A percentile compares a stretch with the other conserved stretches of the same genome.
Evolutionary conservation across 2,888 invertebrate species (phyloP).

Genomic region (Ochropacha duplaris): DNA sequence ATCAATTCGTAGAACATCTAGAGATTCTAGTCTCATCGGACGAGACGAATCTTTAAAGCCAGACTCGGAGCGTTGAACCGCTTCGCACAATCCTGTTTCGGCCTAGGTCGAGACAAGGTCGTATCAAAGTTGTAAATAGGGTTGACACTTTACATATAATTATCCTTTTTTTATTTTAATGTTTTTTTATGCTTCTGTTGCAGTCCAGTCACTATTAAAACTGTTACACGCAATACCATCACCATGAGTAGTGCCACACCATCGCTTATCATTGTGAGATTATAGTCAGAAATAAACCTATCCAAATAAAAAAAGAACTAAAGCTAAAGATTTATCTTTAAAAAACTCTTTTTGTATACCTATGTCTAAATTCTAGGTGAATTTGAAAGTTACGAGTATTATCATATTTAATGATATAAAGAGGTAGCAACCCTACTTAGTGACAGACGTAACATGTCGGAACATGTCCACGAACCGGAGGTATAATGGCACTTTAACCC

Average conservation of each 20-base stretch:
- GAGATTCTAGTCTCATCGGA: not conserved
- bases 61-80: slow-evolving; percentile 43
- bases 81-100: slow-evolving; percentile 26
- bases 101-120: slow-evolving; percentile 62
- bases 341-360: too few species aligned
- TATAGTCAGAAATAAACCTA: too few species aligned
- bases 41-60: not conserved
- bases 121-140: slow-evolving; percentile 17
- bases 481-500: slow-evolving; percentile 14
- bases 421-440: not conserved
- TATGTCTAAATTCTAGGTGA: too few species aligned
- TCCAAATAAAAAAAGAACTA: too few species aligned
- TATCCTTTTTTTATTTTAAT: not conserved
- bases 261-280: too few species aligned
- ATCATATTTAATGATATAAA: too few species aligned
- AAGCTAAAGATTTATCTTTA: too few species aligned
- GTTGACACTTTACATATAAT: not conserved
- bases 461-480: slow-evolving; percentile 27
- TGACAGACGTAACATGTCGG: slow-evolving; percentile 18
- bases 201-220: too few species aligned
- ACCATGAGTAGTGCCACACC: too few species aligned
- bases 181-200: too few species aligned
- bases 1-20: not conserved
- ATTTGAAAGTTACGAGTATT: too few species aligned
- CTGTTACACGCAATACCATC: too few species aligned